These are phyloP conservation scores for Papilio glaucus DNA, from an alignment of 1,140 invertebrate species.

Conservation along the genomic window DNA sequence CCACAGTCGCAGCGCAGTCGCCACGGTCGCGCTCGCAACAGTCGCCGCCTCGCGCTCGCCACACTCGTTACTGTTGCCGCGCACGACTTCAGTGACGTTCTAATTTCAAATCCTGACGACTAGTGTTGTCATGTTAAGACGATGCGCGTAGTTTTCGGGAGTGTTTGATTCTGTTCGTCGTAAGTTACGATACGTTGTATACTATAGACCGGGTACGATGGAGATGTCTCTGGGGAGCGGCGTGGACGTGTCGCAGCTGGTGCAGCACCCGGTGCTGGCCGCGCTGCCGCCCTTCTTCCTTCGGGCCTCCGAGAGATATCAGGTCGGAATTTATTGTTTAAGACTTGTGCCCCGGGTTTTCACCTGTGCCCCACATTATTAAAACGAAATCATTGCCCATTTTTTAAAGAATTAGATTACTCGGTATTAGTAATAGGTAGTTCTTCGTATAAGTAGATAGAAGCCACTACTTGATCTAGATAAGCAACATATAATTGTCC, in stretches of 20 bases:
- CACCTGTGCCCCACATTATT: no score
- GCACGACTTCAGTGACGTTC: conserved; percentile 33
- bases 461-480: no score
- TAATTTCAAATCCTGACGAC: background rate
- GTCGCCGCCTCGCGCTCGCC: conserved; percentile 28
- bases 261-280: conserved; percentile 87
- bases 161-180: no score
- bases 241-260: conserved; percentile 91
- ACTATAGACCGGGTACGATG: conserved; percentile 41
- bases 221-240: conserved; percentile 91
- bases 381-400: no score
- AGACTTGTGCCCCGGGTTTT: no score
- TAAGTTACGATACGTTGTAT: no score
- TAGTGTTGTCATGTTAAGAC: background rate
- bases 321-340: conserved; percentile 1
- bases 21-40: conserved; percentile 40
- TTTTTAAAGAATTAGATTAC: no score
- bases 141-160: no score
- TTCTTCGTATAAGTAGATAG: no score
- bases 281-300: conserved; percentile 34
- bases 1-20: conserved; percentile 47
- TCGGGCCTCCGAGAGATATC: conserved; percentile 26
- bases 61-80: conserved; percentile 49
- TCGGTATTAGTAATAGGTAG: no score
- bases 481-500: no score